Evolutionary conservation across 2,797 vertebrate genomes (phyloP), one percentile per base, ranked within the genome.

Genomic region (Melanotaenia trifasciata): DNA sequence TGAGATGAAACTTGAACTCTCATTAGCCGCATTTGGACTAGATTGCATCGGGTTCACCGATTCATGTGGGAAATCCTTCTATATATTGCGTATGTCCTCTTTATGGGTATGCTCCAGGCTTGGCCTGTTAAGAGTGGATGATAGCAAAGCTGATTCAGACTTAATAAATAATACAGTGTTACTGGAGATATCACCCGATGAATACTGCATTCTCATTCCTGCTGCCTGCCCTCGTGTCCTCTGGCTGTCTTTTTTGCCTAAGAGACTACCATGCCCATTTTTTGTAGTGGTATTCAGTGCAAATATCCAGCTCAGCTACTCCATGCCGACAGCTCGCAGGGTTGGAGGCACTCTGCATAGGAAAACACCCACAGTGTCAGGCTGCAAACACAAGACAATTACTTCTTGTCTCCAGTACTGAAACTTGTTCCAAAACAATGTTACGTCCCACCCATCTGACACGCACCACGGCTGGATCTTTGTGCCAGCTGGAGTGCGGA

Each of bases 121-220:
- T 33, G 72, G 81, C 81, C 85, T 84, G 84, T 89, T 85, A 83
- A 86, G 64, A 72, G 80, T 26, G 73, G 83, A 84, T 88, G 88
- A 90, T 92, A 90, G 90, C 90, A 87, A 83, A 84, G 89, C 89
- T 70, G 87, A 92, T 91, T 91, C 90, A 84, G 83, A 72, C 86
- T 78, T 80, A 30, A 92, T 93, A 87, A 93, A 93, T 92, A 92
- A 92, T 91, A 89, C 70, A 90, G 76, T 54, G 83, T 80, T 84
- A 90, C 89, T 83, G 80, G 83, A 87, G 89, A 81, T 91, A 91
- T 90, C 88, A 79, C 87, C 88, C 80, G 89, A 90, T 91, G 88
- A 92, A 91, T 91, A 91, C 89, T 88, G 72, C 74, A 90, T 87
- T 88, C 57, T 62, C 58, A 64, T 79, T 83, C 76, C 84, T 74